A percentile compares a stretch with the other conserved stretches of the same genome.
Conservation (phyloP, 64 coral and sea anemone species). For the Pocillopora verrucosa region DNA sequence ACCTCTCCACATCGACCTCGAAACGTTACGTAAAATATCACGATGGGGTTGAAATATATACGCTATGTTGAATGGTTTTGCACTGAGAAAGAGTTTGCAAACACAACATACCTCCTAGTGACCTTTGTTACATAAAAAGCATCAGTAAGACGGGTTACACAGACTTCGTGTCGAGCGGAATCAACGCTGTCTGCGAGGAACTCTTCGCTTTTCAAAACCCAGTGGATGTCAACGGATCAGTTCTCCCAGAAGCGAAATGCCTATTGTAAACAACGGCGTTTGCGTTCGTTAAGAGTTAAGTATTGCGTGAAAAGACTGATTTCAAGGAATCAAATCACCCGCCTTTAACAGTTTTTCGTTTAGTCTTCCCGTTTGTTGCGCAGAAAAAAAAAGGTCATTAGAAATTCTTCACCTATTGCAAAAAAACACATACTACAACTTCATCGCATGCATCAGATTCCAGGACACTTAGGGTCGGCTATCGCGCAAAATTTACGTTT, state of each 20-base stretch:
- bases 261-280: background rate
- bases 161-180: background rate
- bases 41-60: background rate
- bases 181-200: background rate
- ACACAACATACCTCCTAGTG: background rate
- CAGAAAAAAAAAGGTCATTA: background rate
- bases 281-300: background rate
- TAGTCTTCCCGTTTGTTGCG: background rate
- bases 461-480: background rate
- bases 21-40: background rate
- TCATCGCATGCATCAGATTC: background rate
- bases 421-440: background rate
- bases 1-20: background rate
- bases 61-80: background rate
- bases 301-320: background rate
- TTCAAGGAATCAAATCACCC: background rate
- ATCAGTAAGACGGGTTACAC: background rate
- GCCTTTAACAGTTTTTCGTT: background rate
- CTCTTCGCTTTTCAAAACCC: background rate
- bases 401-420: background rate
- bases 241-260: background rate
- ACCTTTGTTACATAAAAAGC: background rate
- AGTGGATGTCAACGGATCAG: background rate
- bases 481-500: background rate
- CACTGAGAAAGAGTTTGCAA: background rate